A percentile compares a stretch with the other conserved stretches of the same genome.
phyloP scores from a whole-genome alignment of 30 jellyfish, hydroid and myxozoan species.

The Mastigias papua region DNA sequence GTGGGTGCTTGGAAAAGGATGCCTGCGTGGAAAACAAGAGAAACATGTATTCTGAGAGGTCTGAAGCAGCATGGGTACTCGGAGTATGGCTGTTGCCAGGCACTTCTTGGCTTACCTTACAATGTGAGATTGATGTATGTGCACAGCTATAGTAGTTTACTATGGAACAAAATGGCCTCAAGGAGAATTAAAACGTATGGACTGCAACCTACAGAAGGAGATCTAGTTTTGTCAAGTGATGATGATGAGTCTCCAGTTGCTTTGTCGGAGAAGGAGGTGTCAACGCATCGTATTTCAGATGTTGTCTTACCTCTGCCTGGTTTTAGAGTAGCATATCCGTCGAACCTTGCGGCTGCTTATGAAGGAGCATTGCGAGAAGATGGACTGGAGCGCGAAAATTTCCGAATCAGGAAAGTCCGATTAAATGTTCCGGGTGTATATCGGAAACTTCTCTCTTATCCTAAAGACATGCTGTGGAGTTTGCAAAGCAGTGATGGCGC shows the following conservation, averaged over 20 bases:
- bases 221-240: constrained; percentile 29
- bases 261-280: constrained; percentile 15
- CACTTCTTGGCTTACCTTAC: constrained; percentile 59
- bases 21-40: constrained; percentile 81
- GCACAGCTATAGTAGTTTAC: constrained; percentile 86
- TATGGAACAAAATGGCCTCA: constrained; percentile 78
- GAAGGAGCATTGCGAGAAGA: constrained; percentile 38
- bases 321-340: constrained; percentile 41
- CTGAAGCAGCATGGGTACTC: constrained; percentile 73
- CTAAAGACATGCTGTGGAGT: constrained; percentile 50
- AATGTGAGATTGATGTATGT: constrained; percentile 72
- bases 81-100: constrained; percentile 79
- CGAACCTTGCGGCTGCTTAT: constrained; percentile 10
- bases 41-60: constrained; percentile 55
- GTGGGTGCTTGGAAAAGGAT: constrained; percentile 57
- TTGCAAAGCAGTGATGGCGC: not conserved
- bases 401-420: constrained; percentile 57
- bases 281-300: constrained; percentile 23
- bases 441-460: constrained; percentile 62
- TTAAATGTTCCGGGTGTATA: constrained; percentile 79
- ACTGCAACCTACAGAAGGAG: constrained; percentile 47
- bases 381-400: constrained; percentile 16
- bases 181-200: constrained; percentile 56
- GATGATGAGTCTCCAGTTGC: not conserved
- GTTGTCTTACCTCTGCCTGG: constrained; percentile 88